These are phyloP conservation scores for Trichomycterus rosablanca DNA, from an alignment of 2,113 vertebrate genomes.

Conservation along the genomic window DNA sequence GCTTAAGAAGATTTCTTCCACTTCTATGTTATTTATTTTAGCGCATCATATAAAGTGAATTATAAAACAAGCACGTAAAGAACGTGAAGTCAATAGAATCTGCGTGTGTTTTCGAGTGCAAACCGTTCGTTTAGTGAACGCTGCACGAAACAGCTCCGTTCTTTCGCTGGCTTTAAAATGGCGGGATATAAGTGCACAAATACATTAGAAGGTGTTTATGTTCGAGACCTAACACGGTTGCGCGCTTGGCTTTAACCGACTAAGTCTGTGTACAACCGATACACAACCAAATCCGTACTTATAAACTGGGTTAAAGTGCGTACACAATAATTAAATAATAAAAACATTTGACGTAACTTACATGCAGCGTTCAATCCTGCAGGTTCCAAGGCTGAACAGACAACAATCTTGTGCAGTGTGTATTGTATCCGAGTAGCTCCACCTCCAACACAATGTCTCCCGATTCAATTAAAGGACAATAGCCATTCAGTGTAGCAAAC, in stretches of 20 bases:
- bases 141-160: not conserved
- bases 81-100: no score
- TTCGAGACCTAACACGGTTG: not conserved
- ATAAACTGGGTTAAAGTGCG: no score
- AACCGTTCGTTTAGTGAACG: no score
- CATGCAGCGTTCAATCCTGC: slow-evolving; percentile 10
- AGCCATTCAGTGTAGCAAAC: slow-evolving; percentile 15
- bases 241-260: not conserved
- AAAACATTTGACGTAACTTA: slow-evolving; percentile 32
- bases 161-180: slow-evolving; percentile 4
- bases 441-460: slow-evolving; percentile 37
- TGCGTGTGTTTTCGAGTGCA: no score
- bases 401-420: not conserved
- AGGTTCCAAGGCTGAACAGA: slow-evolving; percentile 5
- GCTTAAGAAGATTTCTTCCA: no score
- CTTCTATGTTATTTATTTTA: no score
- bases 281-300: not conserved
- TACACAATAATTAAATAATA: no score
- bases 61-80: no score
- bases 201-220: slow-evolving; percentile 9
- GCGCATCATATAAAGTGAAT: no score
- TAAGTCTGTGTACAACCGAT: not conserved
- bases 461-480: slow-evolving; percentile 40
- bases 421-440: slow-evolving; percentile 20
- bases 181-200: slow-evolving; percentile 5